Conservation (phyloP, 2,888 invertebrate genomes). For the Sycophila texana region DNA sequence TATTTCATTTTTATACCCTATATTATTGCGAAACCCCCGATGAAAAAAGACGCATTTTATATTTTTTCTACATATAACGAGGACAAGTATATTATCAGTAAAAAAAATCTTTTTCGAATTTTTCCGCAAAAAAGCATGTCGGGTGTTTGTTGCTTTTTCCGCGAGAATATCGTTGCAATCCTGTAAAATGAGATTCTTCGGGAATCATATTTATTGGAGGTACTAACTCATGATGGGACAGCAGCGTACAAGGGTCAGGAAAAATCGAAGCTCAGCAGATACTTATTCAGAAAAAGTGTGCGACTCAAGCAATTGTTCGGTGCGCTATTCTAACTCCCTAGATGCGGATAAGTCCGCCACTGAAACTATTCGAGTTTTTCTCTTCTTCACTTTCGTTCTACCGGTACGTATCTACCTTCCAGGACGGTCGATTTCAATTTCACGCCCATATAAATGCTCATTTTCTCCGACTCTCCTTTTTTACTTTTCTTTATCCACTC, state of each 20-base stretch:
- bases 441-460: constrained; percentile 52
- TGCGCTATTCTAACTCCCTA: constrained; percentile 35
- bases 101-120: too few species aligned
- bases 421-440: constrained; percentile 57
- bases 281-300: constrained; percentile 38
- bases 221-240: background rate
- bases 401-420: constrained; percentile 41
- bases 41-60: too few species aligned
- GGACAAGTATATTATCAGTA: too few species aligned
- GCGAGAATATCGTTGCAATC: too few species aligned
- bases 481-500: constrained; percentile 25
- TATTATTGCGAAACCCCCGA: too few species aligned
- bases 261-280: constrained; percentile 27
- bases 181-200: too few species aligned
- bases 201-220: too few species aligned
- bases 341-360: constrained; percentile 47
- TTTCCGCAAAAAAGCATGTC: too few species aligned
- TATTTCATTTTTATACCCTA: too few species aligned
- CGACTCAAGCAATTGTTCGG: constrained; percentile 35
- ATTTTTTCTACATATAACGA: too few species aligned
- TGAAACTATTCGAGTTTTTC: constrained; percentile 47
- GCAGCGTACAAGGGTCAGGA: background rate
- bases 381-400: constrained; percentile 26
- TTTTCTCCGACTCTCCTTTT: constrained; percentile 27
- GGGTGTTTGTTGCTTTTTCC: too few species aligned